A percentile compares a stretch with the other conserved stretches of the same genome.
Evolutionary conservation across 2,888 invertebrate species (phyloP).

Genomic region (Drosophila borealis): DNA sequence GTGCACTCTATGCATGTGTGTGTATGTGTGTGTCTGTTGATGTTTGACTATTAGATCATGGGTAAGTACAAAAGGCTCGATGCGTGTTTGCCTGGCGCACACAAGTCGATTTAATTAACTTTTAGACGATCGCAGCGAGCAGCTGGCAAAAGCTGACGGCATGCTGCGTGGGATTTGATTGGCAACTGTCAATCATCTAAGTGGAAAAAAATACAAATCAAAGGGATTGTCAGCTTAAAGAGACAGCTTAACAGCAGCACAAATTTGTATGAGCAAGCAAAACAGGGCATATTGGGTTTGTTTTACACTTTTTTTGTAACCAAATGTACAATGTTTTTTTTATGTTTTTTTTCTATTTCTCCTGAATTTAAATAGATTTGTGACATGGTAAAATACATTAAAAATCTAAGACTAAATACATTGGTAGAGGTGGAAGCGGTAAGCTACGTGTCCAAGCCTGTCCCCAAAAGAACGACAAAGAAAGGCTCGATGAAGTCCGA

Average conservation of each 20-base stretch:
- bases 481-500: no score
- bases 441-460: no score
- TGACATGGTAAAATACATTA: no score
- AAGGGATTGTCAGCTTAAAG: conserved; percentile 32
- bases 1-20: neutral
- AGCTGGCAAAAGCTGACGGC: neutral
- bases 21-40: conserved; percentile 8
- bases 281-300: neutral
- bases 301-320: neutral
- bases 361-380: no score
- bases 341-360: no score
- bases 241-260: conserved; percentile 5
- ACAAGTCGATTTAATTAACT: conserved; percentile 50
- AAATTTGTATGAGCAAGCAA: neutral
- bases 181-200: conserved; percentile 36
- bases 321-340: no score
- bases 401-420: no score
- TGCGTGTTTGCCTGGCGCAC: conserved; percentile 38
- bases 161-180: conserved; percentile 29
- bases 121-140: conserved; percentile 29
- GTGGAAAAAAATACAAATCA: conserved; percentile 28
- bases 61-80: conserved; percentile 33
- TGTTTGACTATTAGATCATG: conserved; percentile 54
- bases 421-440: no score
- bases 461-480: no score